Base-by-base conservation (phyloP, 1,140 invertebrate genomes). In the Chironomus tepperi region DNA sequence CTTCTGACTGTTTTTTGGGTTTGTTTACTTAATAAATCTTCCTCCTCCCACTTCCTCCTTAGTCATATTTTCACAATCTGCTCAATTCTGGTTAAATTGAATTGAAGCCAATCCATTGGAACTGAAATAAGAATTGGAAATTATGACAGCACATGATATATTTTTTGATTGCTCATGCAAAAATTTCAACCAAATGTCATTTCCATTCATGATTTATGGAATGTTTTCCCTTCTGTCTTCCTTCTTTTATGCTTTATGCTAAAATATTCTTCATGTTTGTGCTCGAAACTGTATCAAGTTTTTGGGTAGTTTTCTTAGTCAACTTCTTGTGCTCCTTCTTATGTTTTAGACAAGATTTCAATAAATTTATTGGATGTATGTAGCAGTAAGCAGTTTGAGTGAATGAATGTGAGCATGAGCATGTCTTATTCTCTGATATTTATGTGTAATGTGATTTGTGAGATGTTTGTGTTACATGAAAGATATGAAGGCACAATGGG, bases 1-100 rank as follows among this genome's bases (percentile, higher is more conserved):
- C 43, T 47, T 47, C n/a, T n/a, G n/a, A n/a, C n/a, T 47, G 43
- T 15, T 57, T 57, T 12, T 15, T 57, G 1, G 47, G 47, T n/a
- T 70, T 70, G 65, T 70, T 70, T 70, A 70, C 65, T 70, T 70
- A 70, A 70, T 70, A 70, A 70, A 70, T 70, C 65, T 70, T 57
- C 12, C 65, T 70, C 83, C 84, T n/a, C 77, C 84, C 19, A 67
- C 65, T 21, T 6, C 10, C 19, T 16, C 7, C 10, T 57, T n/a
- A 77, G 83, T 19, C 5, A 15, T 21, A 10, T 19, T 70, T 19
- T 15, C 47, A 57, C 47, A 18, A 70, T 70, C 65, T 70, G 65
- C 16, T 70, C 16, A 21, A 70, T 70, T n/a, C 65, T n/a, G n/a
- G 8, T 10, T 57, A 57, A 57, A 57, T 57, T 12, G 47, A n/a